Base-by-base conservation (phyloP, 2,113 vertebrate genomes). In the Rousettus leschenaultii region DNA sequence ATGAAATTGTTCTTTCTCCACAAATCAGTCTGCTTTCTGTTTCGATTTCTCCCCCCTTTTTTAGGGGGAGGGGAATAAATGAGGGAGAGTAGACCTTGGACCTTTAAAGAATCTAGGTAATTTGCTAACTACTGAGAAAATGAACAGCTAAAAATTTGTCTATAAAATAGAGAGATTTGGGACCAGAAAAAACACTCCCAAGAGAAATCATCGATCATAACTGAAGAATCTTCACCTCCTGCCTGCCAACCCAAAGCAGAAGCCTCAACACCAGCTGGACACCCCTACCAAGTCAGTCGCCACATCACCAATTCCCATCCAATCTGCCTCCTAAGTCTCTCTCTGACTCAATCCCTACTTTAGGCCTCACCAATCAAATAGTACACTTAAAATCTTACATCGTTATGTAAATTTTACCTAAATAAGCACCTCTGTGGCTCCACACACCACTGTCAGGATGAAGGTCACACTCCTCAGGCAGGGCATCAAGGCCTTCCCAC, bases 1-100 rank as follows among this genome's bases (percentile, higher is more conserved):
- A 86, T n/a, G 24, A 94, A 78, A 77, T n/a, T 87, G 63, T 18
- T 57, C 89, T 95, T 86, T 86, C 61, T 96, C 61, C 30, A 86
- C 35, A 45, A 13, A 30, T 90, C 59, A 63, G 18, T 71, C 59
- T 45, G 74, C 13, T 74, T 89, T 86, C 51, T 89, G 26, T 63
- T 55, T 61, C 89, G 71, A 40, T 38, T 59, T 71, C 70, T 53
- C 57, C 24, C 30, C 8, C 6, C 6, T n/a, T 89, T 86, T 74
- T 59, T 83, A 35, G 33, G 77, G 15, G 51, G 15, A 5, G 15
- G 51, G 51, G 51, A 1, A 51, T 51, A 51, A 51, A 94, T 45
- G 2, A 35, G n/a, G 13, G 26, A 78, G 66, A 53, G 8, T 40
- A 3, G 15, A 92, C 22, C 79, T 83, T 24, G 48, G 85, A 35